Base-by-base conservation (phyloP, 2,797 vertebrate species). In the Florisuga fusca region DNA sequence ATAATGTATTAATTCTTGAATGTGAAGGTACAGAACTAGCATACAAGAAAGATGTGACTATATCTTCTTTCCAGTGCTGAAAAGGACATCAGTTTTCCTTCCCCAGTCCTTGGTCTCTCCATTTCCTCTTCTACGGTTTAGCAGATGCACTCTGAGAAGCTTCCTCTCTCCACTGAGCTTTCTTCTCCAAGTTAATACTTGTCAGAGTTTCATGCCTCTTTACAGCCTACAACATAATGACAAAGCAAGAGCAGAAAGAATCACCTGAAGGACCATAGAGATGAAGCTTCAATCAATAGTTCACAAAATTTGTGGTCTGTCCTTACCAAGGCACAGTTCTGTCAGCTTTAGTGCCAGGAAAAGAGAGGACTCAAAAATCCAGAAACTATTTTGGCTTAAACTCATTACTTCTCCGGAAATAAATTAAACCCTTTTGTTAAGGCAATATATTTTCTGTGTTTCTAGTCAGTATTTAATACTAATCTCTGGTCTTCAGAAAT, bases 131-230 rank as follows among this genome's bases (percentile, higher is more conserved):
- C 55, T 93, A 97, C 3, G 87, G 87, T 90, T 96, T 96, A 73
- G 74, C 53, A 67, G 96, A 12, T 68, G 53, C 9, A 31, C 58
- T 89, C 63, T 14, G 77, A 74, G 53, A 26, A 2, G 87, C 17
- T 84, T 98, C 98, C 12, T 98, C 97, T 96, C 82, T 98, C 98
- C 96, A 98, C 16, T 66, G 98, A 53, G 99, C 99, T 96, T 99
- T 99, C 97, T 97, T 99, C 96, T 99, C 98, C 95, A 99, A 71
- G 97, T 99, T 99, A 3, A 96, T 34, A 45, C 17, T 62, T 1
- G 96, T 95, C 91, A 99, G 97, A 41, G 98, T 97, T 89, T 99
- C 98, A 0, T 99, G 79, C 77, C 98, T 98, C 64, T 94, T 71
- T 3, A 46, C 78, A 71, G 98, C 98, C 99, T 99, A 95, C 50